These are phyloP conservation scores for Monochamus saltuarius DNA, from an alignment of 1,140 invertebrate species.

Conservation along the genomic window DNA sequence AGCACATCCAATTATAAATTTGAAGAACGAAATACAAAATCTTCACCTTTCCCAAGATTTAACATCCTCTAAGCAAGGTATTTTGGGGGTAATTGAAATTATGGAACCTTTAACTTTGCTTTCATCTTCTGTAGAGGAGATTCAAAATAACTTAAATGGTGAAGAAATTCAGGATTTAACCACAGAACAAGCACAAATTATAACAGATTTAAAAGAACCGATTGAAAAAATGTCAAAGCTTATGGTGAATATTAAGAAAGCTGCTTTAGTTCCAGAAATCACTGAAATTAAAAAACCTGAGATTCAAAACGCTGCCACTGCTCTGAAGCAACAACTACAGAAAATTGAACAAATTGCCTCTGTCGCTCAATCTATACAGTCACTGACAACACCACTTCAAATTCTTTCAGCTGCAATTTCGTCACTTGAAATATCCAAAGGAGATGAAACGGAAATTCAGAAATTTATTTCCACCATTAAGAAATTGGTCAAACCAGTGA, in stretches of 20 bases:
- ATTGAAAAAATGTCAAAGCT: conserved; percentile 21
- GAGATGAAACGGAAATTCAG: too few relatives aligned
- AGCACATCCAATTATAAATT: background rate
- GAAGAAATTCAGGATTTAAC: background rate
- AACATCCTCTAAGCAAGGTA: conserved; percentile 26
- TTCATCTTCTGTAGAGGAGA: background rate
- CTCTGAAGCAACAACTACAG: conserved; percentile 25
- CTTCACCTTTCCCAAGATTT: background rate
- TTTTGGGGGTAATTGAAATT: conserved; percentile 23
- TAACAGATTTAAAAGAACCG: conserved; percentile 13
- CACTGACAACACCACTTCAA: conserved; percentile 21
- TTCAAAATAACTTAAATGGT: conserved; percentile 5
- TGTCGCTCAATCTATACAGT: conserved; percentile 8
- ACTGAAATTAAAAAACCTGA: conserved; percentile 12
- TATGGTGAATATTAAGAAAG: conserved; percentile 14
- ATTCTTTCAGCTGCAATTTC: conserved; percentile 12
- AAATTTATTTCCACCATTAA: background rate
- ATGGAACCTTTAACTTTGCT: conserved; percentile 10
- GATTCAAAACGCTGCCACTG: conserved; percentile 13
- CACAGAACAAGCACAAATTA: conserved; percentile 3
- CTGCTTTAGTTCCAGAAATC: conserved; percentile 10
- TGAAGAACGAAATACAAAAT: conserved; percentile 13
- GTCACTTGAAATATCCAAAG: too few relatives aligned
- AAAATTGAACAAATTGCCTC: conserved; percentile 8
- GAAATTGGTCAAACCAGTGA: conserved; percentile 1